Conservation (phyloP, 2,888 invertebrate species). For the Norana najaformis region DNA sequence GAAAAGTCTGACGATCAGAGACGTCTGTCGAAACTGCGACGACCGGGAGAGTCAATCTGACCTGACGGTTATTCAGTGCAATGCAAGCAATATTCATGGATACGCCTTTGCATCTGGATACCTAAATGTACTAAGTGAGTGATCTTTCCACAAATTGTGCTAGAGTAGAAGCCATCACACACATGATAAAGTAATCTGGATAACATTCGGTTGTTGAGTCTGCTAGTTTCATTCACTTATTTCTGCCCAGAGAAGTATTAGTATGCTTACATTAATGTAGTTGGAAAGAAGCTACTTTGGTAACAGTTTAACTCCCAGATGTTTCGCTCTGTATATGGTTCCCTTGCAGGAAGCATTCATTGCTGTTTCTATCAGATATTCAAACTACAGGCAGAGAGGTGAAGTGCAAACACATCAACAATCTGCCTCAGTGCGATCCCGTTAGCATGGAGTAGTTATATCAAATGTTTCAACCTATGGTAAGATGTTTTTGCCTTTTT, state of each 20-base stretch:
- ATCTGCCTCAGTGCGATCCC: too few species aligned
- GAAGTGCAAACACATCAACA: too few species aligned
- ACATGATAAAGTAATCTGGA: background rate
- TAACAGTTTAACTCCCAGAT: background rate
- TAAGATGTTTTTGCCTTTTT: background rate
- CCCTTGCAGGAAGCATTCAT: background rate
- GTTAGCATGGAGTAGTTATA: too few species aligned
- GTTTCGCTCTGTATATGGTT: background rate
- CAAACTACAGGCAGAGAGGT: background rate
- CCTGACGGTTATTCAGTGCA: conserved; percentile 42
- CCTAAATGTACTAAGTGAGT: conserved; percentile 43
- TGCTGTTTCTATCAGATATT: background rate
- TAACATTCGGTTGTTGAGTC: background rate
- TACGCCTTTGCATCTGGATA: conserved; percentile 38
- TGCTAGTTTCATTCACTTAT: background rate
- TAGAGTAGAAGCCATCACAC: background rate
- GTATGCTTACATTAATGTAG: background rate
- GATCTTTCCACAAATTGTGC: too few species aligned
- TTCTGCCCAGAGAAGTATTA: background rate
- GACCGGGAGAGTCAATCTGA: conserved; percentile 25
- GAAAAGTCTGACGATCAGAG: conserved; percentile 28
- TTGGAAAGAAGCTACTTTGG: background rate
- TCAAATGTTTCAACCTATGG: background rate
- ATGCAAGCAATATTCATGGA: conserved; percentile 40
- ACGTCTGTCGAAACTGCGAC: conserved; percentile 31